Percentiles rank a stretch among this genome's conserved stretches.
phyloP scores from a whole-genome alignment of 30 jellyfish, hydroid and myxozoan genomes.

The Hydractinia symbiolongicarpus region DNA sequence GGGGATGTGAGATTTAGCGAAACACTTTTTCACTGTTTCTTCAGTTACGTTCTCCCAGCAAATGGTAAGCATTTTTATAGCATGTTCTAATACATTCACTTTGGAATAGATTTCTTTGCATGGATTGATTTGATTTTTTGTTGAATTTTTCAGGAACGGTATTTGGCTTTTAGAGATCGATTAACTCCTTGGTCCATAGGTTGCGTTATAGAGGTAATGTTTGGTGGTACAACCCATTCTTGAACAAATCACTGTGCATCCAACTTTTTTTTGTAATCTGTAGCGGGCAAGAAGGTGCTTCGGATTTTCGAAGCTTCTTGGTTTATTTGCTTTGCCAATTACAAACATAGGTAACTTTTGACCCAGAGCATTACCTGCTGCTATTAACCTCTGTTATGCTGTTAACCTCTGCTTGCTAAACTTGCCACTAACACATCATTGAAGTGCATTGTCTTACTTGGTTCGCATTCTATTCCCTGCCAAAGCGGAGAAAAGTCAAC shows the following conservation, averaged over 20 bases:
- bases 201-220: not conserved
- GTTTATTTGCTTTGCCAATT: not conserved
- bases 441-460: constrained; percentile 4
- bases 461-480: too few species aligned
- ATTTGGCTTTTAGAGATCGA: constrained; percentile 12
- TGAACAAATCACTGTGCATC: constrained; percentile 6
- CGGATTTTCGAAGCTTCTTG: constrained; percentile 15
- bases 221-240: not conserved
- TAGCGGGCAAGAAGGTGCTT: constrained; percentile 15
- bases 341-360: not conserved
- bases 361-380: constrained; percentile 4
- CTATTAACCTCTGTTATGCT: too few species aligned
- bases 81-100: constrained; percentile 22
- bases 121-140: constrained; percentile 8
- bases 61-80: constrained; percentile 7
- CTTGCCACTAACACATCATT: not conserved
- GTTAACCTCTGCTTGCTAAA: constrained; percentile 8
- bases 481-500: too few species aligned
- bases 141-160: constrained; percentile 5
- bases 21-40: constrained; percentile 17
- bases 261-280: constrained; percentile 20
- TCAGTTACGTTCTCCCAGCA: constrained; percentile 24
- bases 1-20: constrained; percentile 4
- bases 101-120: constrained; percentile 4
- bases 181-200: not conserved